These are phyloP conservation scores for Leptinotarsa rubiginosa DNA, from an alignment of 2,888 invertebrate genomes.

Conservation along the genomic window DNA sequence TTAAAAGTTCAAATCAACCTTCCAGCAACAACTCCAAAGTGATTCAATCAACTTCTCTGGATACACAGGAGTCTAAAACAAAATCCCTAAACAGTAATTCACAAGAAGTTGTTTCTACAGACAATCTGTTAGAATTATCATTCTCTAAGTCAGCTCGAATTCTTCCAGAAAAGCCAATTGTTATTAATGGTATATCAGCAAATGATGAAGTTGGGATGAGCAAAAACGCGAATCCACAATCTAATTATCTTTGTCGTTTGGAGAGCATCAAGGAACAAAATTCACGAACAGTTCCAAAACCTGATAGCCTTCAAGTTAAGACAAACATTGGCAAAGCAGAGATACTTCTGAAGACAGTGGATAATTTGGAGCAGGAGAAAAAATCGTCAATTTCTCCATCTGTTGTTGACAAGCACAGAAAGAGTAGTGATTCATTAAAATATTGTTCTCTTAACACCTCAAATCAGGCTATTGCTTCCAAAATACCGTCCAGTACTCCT, in stretches of 20 bases:
- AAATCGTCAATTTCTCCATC: no score
- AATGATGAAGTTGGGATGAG: no score
- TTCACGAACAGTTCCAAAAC: background rate
- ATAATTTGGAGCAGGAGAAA: no score
- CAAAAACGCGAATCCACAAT: background rate
- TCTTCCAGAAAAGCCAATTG: background rate
- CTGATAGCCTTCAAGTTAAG: background rate
- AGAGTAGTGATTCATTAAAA: no score
- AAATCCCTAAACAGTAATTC: background rate
- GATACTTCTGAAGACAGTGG: no score
- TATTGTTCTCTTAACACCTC: background rate
- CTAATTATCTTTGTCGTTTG: no score
- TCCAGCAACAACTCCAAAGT: background rate
- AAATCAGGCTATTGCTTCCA: background rate
- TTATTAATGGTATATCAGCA: no score
- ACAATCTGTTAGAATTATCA: conserved; percentile 13
- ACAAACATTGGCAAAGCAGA: no score
- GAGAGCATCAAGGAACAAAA: background rate
- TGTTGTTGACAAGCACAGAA: no score
- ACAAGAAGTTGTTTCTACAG: conserved; percentile 17
- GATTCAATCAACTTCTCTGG: background rate
- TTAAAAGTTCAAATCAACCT: conserved; percentile 5
- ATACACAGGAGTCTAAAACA: background rate
- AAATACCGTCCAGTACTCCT: background rate
- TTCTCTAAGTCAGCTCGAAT: background rate